Percentiles rank a stretch among this genome's conserved stretches.
phyloP scores from a whole-genome alignment of 1,140 invertebrate species.

The Tetramorium parvispinum region DNA sequence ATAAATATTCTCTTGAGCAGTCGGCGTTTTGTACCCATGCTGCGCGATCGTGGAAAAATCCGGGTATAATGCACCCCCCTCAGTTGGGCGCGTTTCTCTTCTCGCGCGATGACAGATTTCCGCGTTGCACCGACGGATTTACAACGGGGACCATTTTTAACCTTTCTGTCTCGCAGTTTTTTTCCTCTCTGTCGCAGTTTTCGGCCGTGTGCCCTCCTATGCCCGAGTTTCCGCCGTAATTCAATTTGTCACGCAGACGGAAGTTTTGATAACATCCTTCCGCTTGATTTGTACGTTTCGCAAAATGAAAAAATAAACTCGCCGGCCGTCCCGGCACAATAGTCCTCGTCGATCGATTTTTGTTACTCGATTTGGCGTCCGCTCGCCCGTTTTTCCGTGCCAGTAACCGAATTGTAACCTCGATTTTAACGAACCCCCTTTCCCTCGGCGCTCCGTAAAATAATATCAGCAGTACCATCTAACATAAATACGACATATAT shows the following conservation, averaged over 20 bases:
- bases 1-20: conserved; percentile 65
- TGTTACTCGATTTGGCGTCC: conserved; percentile 53
- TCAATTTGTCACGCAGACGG: conserved; percentile 77
- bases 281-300: conserved; percentile 74
- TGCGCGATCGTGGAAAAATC: conserved; percentile 66
- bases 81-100: conserved; percentile 32
- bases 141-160: conserved; percentile 52
- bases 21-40: conserved; percentile 43
- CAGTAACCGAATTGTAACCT: conserved; percentile 64
- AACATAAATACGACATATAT: conserved; percentile 39
- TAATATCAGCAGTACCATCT: conserved; percentile 27
- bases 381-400: conserved; percentile 25
- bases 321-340: conserved; percentile 36
- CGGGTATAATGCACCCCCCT: conserved; percentile 40
- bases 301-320: conserved; percentile 56
- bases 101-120: conserved; percentile 67
- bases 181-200: conserved; percentile 18
- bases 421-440: conserved; percentile 66
- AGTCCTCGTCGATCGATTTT: conserved; percentile 68
- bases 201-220: conserved; percentile 56
- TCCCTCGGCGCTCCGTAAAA: conserved; percentile 15
- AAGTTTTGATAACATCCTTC: conserved; percentile 78
- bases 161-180: conserved; percentile 17
- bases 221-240: conserved; percentile 70
- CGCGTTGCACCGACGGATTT: conserved; percentile 61